These are phyloP conservation scores for Maniola jurtina DNA, from an alignment of 1,140 invertebrate species.

Conservation along the genomic window DNA sequence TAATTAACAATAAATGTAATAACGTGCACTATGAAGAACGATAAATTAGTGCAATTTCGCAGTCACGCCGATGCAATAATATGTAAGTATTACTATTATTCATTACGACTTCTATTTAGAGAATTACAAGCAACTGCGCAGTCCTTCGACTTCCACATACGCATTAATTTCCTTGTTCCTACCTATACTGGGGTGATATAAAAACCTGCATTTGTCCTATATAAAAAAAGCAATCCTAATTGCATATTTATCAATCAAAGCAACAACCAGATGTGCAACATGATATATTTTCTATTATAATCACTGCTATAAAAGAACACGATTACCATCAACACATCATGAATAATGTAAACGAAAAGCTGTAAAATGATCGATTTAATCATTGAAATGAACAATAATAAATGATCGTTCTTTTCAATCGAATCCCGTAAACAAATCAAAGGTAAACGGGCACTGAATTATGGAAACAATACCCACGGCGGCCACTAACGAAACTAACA, in stretches of 20 bases:
- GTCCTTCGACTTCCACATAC: slow-evolving; percentile 29
- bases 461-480: no score
- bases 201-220: slow-evolving; percentile 13
- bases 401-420: slow-evolving; percentile 19
- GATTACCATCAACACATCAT: slow-evolving; percentile 25
- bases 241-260: slow-evolving; percentile 27
- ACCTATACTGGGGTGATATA: slow-evolving; percentile 3
- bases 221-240: slow-evolving; percentile 6
- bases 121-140: slow-evolving; percentile 12
- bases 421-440: slow-evolving; percentile 33
- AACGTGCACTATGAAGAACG: background rate
- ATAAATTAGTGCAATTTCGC: slow-evolving; percentile 6
- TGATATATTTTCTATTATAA: slow-evolving; percentile 19
- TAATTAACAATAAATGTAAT: background rate
- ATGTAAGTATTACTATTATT: slow-evolving; percentile 17
- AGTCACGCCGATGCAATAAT: background rate
- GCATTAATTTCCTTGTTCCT: slow-evolving; percentile 26
- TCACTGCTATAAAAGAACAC: slow-evolving; percentile 11
- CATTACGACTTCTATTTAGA: slow-evolving; percentile 20
- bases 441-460: slow-evolving; percentile 37
- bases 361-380: slow-evolving; percentile 19
- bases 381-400: background rate
- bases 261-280: slow-evolving; percentile 20
- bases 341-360: slow-evolving; percentile 27
- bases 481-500: no score